Conservation (phyloP, 2,888 invertebrate species). For the Lamellibrachia satsuma region DNA sequence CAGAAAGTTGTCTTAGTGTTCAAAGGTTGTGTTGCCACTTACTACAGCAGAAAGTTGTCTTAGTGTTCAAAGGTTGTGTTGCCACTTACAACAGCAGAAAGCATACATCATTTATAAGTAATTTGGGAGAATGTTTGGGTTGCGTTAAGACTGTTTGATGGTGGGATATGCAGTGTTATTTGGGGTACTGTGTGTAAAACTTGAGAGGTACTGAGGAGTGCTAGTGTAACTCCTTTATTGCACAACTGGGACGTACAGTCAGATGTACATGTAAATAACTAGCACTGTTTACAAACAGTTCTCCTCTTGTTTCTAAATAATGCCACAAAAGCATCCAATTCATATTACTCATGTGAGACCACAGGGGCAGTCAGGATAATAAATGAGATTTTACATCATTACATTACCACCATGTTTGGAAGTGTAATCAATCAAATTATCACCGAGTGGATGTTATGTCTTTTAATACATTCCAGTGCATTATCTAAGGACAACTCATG, state of each 20-base stretch:
- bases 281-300: not conserved
- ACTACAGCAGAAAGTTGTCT: too few species aligned
- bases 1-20: too few species aligned
- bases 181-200: not conserved
- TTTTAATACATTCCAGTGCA: not conserved
- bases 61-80: too few species aligned
- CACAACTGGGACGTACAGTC: not conserved
- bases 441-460: not conserved
- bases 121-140: too few species aligned
- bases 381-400: not conserved
- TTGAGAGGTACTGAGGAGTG: not conserved
- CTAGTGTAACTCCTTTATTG: not conserved
- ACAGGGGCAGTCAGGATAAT: not conserved
- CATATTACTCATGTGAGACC: not conserved
- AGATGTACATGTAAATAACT: not conserved
- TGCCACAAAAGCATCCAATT: not conserved
- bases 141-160: too few species aligned
- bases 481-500: not conserved
- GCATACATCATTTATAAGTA: too few species aligned
- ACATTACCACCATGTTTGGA: not conserved
- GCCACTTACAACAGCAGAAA: too few species aligned
- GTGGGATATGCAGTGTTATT: not conserved
- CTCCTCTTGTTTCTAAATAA: constrained; percentile 3
- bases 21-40: too few species aligned
- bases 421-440: not conserved